A percentile compares a stretch with the other conserved stretches of the same genome.
Evolutionary conservation across 2,113 vertebrate genomes (phyloP).

Genomic region (Muscicapa adusta): DNA sequence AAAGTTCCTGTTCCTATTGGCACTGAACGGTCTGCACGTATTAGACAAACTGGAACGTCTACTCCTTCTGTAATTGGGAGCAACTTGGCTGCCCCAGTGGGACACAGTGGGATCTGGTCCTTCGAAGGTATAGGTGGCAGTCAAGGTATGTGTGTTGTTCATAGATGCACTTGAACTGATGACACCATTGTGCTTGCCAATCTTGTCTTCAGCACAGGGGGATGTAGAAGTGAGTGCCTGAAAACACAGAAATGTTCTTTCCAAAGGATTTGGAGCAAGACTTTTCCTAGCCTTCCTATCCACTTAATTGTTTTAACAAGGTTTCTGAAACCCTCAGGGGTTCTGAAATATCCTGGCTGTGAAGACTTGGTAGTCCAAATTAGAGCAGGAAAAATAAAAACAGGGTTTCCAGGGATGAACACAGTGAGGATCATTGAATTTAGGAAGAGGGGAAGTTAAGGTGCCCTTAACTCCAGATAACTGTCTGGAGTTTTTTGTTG

Average conservation of each 20-base stretch:
- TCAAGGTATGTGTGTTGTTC: slow-evolving; percentile 78
- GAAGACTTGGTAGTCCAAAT: neutral
- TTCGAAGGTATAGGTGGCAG: slow-evolving; percentile 94
- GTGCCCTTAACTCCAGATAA: neutral
- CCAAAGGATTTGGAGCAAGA: neutral
- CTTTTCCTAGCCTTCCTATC: neutral
- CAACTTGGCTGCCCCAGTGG: slow-evolving; percentile 92
- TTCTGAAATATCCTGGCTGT: neutral
- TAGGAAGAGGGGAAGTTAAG: neutral
- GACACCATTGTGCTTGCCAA: rapidly evolving
- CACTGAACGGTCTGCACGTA: slow-evolving; percentile 94
- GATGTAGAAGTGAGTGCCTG: neutral
- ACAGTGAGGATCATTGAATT: neutral
- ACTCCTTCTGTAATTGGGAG: slow-evolving; percentile 91
- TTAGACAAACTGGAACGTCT: slow-evolving; percentile 95
- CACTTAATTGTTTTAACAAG: neutral
- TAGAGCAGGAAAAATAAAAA: neutral
- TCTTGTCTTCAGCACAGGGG: neutral
- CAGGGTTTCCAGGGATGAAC: neutral
- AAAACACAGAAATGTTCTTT: neutral
- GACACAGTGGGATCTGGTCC: slow-evolving; percentile 98
- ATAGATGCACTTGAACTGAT: neutral
- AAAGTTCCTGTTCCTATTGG: slow-evolving; percentile 97
- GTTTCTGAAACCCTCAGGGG: neutral
- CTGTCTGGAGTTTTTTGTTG: neutral